Conservation (phyloP, 2,797 vertebrate genomes). For the Percopsis omiscomaycus region DNA sequence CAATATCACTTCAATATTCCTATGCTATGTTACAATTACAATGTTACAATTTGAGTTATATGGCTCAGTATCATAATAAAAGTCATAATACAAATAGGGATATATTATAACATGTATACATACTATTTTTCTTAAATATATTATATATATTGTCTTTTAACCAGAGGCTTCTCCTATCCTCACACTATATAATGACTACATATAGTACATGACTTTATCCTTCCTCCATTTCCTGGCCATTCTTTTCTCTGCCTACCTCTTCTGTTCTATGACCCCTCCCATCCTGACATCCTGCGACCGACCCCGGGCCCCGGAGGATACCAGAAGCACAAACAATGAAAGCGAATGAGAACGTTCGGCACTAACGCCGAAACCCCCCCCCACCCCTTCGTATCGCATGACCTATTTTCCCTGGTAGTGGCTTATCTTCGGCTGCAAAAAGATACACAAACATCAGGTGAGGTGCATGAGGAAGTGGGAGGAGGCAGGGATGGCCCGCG, state of each 20-base stretch:
- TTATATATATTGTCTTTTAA: no score
- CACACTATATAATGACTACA: no score
- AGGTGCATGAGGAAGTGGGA: conserved; percentile 5
- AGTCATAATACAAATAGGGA: no score
- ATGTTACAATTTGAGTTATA: no score
- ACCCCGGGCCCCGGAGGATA: conserved; percentile 34
- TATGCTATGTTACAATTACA: no score
- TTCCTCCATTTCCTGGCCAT: conserved; percentile 1
- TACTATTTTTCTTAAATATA: no score
- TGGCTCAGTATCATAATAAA: no score
- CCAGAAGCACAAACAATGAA: conserved; percentile 43
- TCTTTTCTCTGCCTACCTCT: not conserved
- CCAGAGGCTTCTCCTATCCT: no score
- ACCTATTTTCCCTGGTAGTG: conserved; percentile 46
- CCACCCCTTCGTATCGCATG: conserved; percentile 1
- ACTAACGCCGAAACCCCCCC: not conserved
- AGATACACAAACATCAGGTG: not conserved
- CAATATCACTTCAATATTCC: no score
- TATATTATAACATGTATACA: no score
- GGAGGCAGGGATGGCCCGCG: not conserved
- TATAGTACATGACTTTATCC: no score
- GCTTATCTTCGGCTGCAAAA: conserved; percentile 33
- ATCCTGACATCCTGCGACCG: conserved; percentile 29
- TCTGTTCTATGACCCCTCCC: not conserved
- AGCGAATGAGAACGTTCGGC: conserved; percentile 21